Conservation (phyloP, 1,140 invertebrate species). For the Trachymyrmex cornetzi region DNA sequence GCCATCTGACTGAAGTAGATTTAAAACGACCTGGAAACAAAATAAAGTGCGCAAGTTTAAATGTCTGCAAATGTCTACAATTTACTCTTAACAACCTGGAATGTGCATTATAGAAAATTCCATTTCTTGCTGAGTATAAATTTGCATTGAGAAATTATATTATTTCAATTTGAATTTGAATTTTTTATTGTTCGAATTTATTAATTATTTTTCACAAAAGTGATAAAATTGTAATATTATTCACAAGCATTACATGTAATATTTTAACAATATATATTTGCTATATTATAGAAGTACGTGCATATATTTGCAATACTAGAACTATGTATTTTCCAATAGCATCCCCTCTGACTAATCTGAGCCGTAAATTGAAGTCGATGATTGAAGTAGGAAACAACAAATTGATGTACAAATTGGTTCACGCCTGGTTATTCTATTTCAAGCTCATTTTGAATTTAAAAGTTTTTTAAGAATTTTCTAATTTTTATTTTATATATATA, state of each 20-base stretch:
- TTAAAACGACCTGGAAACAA: slow-evolving; percentile 75
- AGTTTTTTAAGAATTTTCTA: background rate
- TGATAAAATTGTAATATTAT: slow-evolving; percentile 8
- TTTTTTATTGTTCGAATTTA: background rate
- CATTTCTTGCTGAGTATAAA: background rate
- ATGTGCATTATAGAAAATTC: background rate
- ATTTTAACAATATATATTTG: background rate
- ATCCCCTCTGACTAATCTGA: background rate
- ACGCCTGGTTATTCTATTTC: background rate
- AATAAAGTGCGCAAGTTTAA: background rate
- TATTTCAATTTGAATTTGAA: background rate
- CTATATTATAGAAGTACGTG: background rate
- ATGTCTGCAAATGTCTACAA: background rate
- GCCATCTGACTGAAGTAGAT: slow-evolving; percentile 77
- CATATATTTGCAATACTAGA: background rate
- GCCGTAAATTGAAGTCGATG: slow-evolving; percentile 26
- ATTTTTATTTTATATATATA: background rate
- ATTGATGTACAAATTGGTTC: slow-evolving; percentile 25
- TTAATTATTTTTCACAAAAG: background rate
- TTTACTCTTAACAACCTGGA: background rate
- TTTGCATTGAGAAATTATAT: background rate
- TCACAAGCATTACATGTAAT: background rate
- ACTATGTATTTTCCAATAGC: background rate
- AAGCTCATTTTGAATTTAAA: background rate
- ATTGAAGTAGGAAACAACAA: background rate